Base-by-base conservation (phyloP, 2,888 invertebrate species). In the Lymantria monacha region DNA sequence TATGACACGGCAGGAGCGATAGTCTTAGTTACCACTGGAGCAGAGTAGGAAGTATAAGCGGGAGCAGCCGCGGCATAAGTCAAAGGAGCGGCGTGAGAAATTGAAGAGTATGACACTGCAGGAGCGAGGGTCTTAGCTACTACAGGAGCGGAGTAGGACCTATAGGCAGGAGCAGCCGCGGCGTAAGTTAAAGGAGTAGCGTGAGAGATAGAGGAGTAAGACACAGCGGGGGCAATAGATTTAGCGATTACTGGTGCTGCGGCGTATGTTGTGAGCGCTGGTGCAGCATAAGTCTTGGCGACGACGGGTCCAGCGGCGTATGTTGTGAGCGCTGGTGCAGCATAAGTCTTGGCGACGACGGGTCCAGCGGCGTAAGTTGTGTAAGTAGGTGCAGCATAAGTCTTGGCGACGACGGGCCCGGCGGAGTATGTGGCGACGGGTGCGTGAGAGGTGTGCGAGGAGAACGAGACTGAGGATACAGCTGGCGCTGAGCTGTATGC, bases 91-190 rank as follows among this genome's bases (percentile, higher is more conserved):
- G 46, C 9, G 44, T 53, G 83, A 0, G 49, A 47, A 22, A 30
- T 11, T 31, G 13, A 47, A 14, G 44, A 31, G 42, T 61, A 62
- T 53, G 51, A 66, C 76, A 53, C 83, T 76, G 57, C 75, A 15
- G 49, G 42, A 0, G 71, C 67, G 5, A 70, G 63, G 63, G 93
- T 86, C 77, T 94, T 93, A 57, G 94, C 92, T 9, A 93, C 93
- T 53, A 92, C 92, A 57, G 93, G 92, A 50, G 94, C 93, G 41
- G 87, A 85, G 49, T 94, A 93, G 42, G 91, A 87, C 83, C 93
- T 93, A 41, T 87, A 74, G 44, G 93, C 74, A 52, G 79, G 74
- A 38, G 81, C 76, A 43, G 76, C 73, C 65, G 81, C 56, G 62
- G 63, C 61, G 48, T 65, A 65, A 13, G 78, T 49, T 57, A 79